Base-by-base conservation (phyloP, 2,113 vertebrate species). In the Cygnus atratus region DNA sequence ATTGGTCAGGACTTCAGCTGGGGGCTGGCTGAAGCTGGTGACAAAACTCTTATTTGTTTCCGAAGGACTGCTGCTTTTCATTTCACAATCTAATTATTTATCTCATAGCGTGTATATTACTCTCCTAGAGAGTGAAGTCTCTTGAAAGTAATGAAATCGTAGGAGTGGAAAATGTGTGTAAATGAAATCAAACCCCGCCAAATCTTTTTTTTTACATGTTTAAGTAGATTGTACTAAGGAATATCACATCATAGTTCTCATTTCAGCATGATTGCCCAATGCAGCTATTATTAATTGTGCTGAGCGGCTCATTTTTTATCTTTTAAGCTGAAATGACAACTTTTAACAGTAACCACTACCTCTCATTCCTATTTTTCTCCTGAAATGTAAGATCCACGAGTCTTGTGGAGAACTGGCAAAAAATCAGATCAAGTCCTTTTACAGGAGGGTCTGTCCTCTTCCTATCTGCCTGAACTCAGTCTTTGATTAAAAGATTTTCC, bases 101-200 rank as follows among this genome's bases (percentile, higher is more conserved):
- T 87, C 59, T 94, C 81, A 43, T 28, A 73, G 78, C 50, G 80
- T 59, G 54, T 52, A 35, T 46, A 50, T 94, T 68, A 50, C 3
- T 41, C 62, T 65, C 26, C 62, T 29, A 29, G 39, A 65, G 39
- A 58, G 46, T 44, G 87, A 93, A 50, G 66, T 81, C 90, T 83
- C 74, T 66, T 73, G 81, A 59, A 96, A 95, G 31, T 93, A 89
- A 93, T 97, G 92, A 94, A 96, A 96, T 83, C 88, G 67, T 54
- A 88, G 88, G 31, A 89, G 44, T 89, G 73, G 93, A 96, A 96
- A 94, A 95, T 7, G 16, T 25, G 37, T 70, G 87, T 73, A 93
- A 96, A 94, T 87, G 61, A 94, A 95, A 92, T 95, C 84, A 71
- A 88, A 58, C 77, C 70, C 91, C 82, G 70, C 73, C 50, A 58